phyloP scores from a whole-genome alignment of 2,797 vertebrate species.

The Pseudochirops corinnae region DNA sequence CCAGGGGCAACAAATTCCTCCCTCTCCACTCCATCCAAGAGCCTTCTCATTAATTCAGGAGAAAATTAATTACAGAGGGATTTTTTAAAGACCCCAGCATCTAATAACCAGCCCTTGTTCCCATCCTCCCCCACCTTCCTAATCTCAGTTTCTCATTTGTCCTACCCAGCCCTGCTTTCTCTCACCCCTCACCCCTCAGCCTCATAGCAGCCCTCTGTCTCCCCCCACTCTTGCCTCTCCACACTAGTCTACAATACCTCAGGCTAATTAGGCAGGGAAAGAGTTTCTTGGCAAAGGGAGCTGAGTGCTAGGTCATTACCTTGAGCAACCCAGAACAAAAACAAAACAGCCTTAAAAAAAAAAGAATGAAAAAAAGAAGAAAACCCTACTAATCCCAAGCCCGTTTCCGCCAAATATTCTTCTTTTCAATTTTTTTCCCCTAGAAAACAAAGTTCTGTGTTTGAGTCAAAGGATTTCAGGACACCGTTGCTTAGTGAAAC shows the following conservation, averaged over 20 bases:
- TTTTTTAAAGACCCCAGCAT: constrained; percentile 81
- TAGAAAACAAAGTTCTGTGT: constrained; percentile 86
- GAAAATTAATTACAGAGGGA: constrained; percentile 89
- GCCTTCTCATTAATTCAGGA: constrained; percentile 90
- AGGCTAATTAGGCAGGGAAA: constrained; percentile 82
- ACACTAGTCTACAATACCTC: constrained; percentile 78
- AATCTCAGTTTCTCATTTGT: constrained; percentile 71
- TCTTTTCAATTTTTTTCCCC: constrained; percentile 87
- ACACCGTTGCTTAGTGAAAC: constrained; percentile 84
- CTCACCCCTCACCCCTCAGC: constrained; percentile 38
- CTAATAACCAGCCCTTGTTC: constrained; percentile 80
- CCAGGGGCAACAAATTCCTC: constrained; percentile 64
- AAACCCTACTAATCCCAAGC: constrained; percentile 80
- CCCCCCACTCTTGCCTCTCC: constrained; percentile 65
- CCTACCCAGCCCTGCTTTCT: constrained; percentile 65
- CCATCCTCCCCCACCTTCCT: constrained; percentile 58
- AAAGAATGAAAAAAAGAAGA: constrained; percentile 17
- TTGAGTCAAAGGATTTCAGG: constrained; percentile 82
- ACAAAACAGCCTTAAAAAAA: constrained; percentile 84
- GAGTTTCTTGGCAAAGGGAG: constrained; percentile 83
- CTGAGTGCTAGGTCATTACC: constrained; percentile 79
- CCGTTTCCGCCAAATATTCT: constrained; percentile 86
- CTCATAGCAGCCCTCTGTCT: constrained; percentile 23
- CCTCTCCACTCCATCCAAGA: constrained; percentile 68
- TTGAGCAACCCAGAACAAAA: constrained; percentile 85